A percentile compares a stretch with the other conserved stretches of the same genome.
Evolutionary conservation across 2,888 invertebrate species (phyloP).

Genomic region (Hyposoter didymator): DNA sequence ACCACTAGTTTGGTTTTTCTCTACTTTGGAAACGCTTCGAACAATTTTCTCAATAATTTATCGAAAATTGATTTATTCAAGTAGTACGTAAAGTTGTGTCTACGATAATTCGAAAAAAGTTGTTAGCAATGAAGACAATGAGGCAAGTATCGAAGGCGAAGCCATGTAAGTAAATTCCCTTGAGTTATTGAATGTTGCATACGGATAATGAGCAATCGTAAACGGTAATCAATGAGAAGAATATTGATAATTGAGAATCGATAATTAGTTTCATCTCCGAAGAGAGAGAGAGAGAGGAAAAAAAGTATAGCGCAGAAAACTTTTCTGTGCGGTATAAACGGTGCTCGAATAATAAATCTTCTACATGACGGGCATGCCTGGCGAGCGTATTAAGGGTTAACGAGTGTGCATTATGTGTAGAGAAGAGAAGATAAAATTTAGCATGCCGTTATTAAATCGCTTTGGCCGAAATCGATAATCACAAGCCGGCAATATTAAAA

Average conservation of each 20-base stretch:
- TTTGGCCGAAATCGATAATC: slow-evolving; percentile 54
- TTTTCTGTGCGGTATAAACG: slow-evolving; percentile 64
- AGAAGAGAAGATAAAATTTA: slow-evolving; percentile 68
- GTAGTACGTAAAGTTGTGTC: slow-evolving; percentile 3
- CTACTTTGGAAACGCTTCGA: not conserved
- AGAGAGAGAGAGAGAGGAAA: slow-evolving; percentile 1
- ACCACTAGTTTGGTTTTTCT: not conserved
- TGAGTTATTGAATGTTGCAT: not conserved
- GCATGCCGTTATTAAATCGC: slow-evolving; percentile 62
- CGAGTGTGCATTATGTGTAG: slow-evolving; percentile 74
- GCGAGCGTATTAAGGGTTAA: slow-evolving; percentile 79
- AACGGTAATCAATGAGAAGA: slow-evolving; percentile 29
- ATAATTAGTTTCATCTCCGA: slow-evolving; percentile 27
- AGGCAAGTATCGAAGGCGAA: slow-evolving; percentile 13
- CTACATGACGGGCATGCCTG: slow-evolving; percentile 80
- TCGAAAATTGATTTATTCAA: slow-evolving; percentile 1
- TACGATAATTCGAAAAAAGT: not conserved
- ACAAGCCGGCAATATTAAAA: slow-evolving; percentile 49
- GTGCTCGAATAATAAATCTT: slow-evolving; percentile 70
- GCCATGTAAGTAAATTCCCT: slow-evolving; percentile 10
- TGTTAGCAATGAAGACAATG: slow-evolving; percentile 8
- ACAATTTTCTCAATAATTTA: no score
- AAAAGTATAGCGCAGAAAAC: slow-evolving; percentile 63
- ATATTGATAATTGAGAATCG: not conserved
- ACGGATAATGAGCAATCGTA: not conserved